Conservation (phyloP, 2,797 vertebrate genomes). For the Gephyroberyx darwinii region DNA sequence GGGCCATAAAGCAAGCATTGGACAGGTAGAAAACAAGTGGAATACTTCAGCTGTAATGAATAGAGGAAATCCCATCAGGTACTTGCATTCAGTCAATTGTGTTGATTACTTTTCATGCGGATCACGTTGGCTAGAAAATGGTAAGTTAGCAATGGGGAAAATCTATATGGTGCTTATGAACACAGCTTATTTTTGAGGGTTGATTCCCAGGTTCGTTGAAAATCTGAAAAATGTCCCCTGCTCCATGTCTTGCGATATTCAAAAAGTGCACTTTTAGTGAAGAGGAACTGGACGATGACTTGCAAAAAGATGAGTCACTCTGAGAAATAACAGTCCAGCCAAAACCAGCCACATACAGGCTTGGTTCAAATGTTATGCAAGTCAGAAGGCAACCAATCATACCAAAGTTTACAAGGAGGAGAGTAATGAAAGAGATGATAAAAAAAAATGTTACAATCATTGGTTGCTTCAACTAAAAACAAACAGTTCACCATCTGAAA, state of each 20-base stretch:
- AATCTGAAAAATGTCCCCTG: slow-evolving; percentile 22
- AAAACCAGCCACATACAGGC: slow-evolving; percentile 56
- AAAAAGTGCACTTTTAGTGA: slow-evolving; percentile 81
- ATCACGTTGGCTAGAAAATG: slow-evolving; percentile 52
- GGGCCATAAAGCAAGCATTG: slow-evolving; percentile 62
- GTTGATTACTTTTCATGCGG: slow-evolving; percentile 47
- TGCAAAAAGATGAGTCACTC: slow-evolving; percentile 58
- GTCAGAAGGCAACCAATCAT: slow-evolving; percentile 69
- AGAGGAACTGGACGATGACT: slow-evolving; percentile 44
- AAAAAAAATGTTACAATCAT: slow-evolving; percentile 57
- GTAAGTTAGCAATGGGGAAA: slow-evolving; percentile 18
- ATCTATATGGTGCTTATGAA: slow-evolving; percentile 40
- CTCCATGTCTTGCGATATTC: slow-evolving; percentile 29
- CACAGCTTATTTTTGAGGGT: slow-evolving; percentile 56
- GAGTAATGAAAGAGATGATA: slow-evolving; percentile 57
- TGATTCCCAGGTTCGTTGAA: slow-evolving; percentile 48
- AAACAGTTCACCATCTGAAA: slow-evolving; percentile 23
- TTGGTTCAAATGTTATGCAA: slow-evolving; percentile 49
- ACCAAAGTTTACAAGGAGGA: slow-evolving; percentile 49
- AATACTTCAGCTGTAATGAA: slow-evolving; percentile 64
- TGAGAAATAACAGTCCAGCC: slow-evolving; percentile 70
- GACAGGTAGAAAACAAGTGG: slow-evolving; percentile 73
- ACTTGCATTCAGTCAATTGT: slow-evolving; percentile 53
- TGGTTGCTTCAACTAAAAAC: slow-evolving; percentile 33
- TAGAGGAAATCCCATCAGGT: slow-evolving; percentile 53